Evolutionary conservation across 2,797 vertebrate genomes (phyloP), one percentile per base, ranked within the genome.

Genomic region (Sebastes kiyomatsui): DNA sequence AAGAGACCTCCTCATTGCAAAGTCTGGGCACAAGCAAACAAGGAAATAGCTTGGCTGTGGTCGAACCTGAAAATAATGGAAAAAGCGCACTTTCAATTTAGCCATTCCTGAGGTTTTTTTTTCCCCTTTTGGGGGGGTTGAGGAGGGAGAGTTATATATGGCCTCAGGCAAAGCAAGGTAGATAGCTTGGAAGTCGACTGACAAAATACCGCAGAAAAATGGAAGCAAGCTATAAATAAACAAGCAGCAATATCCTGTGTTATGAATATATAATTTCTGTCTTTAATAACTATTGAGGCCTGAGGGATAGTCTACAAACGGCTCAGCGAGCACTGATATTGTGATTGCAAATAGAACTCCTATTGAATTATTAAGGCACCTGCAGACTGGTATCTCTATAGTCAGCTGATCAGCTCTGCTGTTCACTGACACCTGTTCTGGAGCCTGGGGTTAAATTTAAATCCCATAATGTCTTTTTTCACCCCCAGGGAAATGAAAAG

Each of bases 211-310:
- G 91, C 81, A 88, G 94, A 95, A 94, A 96, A 96, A 96, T 96
- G 94, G 96, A 97, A 95, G 95, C 92, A 93, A 82, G 96, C 94
- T 97, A 97, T 97, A 97, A 98, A 97, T 97, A 98, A 98, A 97
- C 96, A 96, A 97, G 96, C 96, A 96, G 97, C 97, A 97, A 97
- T 97, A 97, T 97, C 96, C 94, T 92, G 95, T 94, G 94, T 97
- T 97, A 97, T 97, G 97, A 98, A 98, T 97, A 97, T 96, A 97
- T 97, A 96, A 98, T 98, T 97, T 96, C 94, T 94, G 94, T 95
- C 96, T 96, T 96, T 97, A 97, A 97, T 97, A 96, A 97, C 95
- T 94, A 96, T 96, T 92, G 90, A 92, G 96, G 95, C 97, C 96
- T 94, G 67, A 42, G 96, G 97, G 96, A 96, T 93, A 80, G 93